Conservation (phyloP, 1,140 invertebrate species). For the Apis dorsata region DNA sequence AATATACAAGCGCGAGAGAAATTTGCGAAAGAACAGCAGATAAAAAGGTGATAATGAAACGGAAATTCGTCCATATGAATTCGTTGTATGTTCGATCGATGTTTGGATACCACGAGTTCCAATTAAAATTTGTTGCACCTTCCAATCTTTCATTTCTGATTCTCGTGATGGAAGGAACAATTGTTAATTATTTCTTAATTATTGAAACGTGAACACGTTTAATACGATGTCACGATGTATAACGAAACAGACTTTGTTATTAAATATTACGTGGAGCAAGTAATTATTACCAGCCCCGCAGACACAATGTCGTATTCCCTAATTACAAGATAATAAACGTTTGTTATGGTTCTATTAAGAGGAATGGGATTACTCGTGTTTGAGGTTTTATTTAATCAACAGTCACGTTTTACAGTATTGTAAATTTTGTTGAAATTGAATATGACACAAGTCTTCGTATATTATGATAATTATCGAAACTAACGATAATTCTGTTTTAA, state of each 20-base stretch:
- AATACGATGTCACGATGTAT: neutral
- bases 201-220: neutral
- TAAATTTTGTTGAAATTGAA: neutral
- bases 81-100: slow-evolving; percentile 6
- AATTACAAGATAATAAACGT: slow-evolving; percentile 11
- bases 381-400: neutral
- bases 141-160: neutral
- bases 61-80: slow-evolving; percentile 1
- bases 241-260: neutral
- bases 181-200: neutral
- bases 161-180: neutral
- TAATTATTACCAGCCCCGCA: neutral
- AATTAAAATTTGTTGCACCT: neutral
- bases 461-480: too few species aligned
- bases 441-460: neutral
- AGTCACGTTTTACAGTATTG: neutral
- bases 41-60: slow-evolving; percentile 1
- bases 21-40: neutral
- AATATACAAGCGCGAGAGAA: neutral
- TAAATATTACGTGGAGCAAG: neutral
- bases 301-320: neutral
- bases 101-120: neutral
- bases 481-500: neutral
- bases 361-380: slow-evolving; percentile 5
- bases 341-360: slow-evolving; percentile 4